These are phyloP conservation scores for Echinarachnius parma DNA, from an alignment of 53 echinoderm and acorn worm species.

Conservation along the genomic window DNA sequence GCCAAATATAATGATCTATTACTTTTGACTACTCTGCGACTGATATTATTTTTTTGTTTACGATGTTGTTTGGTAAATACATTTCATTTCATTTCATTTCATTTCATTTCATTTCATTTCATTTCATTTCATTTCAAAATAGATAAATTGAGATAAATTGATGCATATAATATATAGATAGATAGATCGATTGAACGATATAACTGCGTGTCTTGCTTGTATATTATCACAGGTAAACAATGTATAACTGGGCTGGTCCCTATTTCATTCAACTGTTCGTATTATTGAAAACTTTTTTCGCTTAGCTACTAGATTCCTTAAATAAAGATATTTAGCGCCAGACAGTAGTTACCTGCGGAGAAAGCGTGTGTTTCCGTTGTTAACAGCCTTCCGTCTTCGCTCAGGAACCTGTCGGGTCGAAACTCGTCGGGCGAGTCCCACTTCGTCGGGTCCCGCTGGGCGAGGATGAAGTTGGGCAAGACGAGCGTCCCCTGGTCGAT, in stretches of 20 bases:
- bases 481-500: slow-evolving; percentile 24
- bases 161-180: no score
- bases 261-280: neutral
- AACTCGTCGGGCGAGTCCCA: slow-evolving; percentile 8
- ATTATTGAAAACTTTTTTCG: no score
- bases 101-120: no score
- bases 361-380: slow-evolving; percentile 7
- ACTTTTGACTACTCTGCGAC: no score
- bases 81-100: neutral
- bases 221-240: no score
- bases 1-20: no score
- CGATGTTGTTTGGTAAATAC: neutral
- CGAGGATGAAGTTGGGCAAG: slow-evolving; percentile 1
- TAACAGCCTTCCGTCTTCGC: neutral
- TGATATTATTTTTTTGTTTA: neutral
- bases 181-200: no score
- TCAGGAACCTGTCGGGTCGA: slow-evolving; percentile 13
- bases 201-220: no score
- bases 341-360: slow-evolving; percentile 10
- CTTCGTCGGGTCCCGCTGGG: slow-evolving; percentile 3
- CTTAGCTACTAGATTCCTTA: neutral
- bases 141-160: no score
- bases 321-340: neutral
- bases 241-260: no score
- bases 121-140: no score